Evolutionary conservation across 30 jellyfish, hydroid and myxozoan genomes (phyloP).

Genomic region (Haliclystus octoradiatus): DNA sequence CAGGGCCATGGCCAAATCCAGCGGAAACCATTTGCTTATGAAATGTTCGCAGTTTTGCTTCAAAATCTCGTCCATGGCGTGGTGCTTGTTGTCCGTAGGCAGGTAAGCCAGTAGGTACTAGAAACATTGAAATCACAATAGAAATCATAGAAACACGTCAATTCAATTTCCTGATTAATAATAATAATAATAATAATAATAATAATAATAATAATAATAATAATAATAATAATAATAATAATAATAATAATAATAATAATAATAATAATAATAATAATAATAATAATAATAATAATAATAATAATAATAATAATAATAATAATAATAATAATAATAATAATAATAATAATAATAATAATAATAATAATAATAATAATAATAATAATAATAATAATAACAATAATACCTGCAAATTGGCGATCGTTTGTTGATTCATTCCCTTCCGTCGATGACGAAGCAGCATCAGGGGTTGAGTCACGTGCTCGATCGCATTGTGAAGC

Average conservation of each 20-base stretch:
- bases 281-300: not conserved
- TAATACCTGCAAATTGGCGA: not conserved
- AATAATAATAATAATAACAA: constrained; percentile 1
- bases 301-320: constrained; percentile 8
- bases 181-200: too few species aligned
- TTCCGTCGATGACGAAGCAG: too few species aligned
- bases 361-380: constrained; percentile 2
- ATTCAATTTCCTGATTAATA: too few species aligned
- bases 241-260: constrained; percentile 2
- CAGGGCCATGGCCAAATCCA: constrained; percentile 98
- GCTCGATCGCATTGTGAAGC: too few species aligned
- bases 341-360: constrained; percentile 3
- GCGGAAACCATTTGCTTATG: constrained; percentile 78
- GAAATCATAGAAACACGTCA: too few species aligned
- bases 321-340: not conserved
- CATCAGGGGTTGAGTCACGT: too few species aligned
- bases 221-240: constrained; percentile 3
- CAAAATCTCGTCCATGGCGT: constrained; percentile 76
- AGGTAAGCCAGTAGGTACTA: not conserved
- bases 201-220: not conserved
- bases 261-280: constrained; percentile 2
- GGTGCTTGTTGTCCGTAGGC: not conserved
- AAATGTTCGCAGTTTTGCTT: constrained; percentile 84
- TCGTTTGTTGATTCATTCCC: too few species aligned
- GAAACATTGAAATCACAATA: too few species aligned